Evolutionary conservation across 2,113 vertebrate species (phyloP), one percentile per base, ranked within the genome.

Genomic region (Agelaius tricolor): DNA sequence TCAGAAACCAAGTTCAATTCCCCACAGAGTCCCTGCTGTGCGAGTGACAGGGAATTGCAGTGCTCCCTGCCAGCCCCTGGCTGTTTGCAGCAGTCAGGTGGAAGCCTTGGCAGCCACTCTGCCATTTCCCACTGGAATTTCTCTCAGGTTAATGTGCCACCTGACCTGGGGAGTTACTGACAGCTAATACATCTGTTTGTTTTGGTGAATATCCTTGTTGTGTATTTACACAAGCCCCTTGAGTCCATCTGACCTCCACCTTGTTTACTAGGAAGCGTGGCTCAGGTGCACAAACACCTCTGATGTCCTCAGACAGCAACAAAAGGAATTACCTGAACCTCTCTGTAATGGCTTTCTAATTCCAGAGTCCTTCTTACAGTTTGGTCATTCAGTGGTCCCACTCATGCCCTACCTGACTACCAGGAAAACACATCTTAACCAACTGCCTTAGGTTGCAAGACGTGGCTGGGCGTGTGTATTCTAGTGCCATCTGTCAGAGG

Each of bases 311-410:
- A 58, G 76, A 69, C 19, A 77, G 35, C 44, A 76, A 68, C 3
- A 13, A 67, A 67, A 71, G 17, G 30, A 84, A 87, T 81, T 67
- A 90, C 74, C 11, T 49, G 43, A 80, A 71, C 28, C 13, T 62
- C 43, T 73, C 49, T 43, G 9, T 27, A 52, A 33, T 0, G 0
- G 57, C 30, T 90, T 84, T 65, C 11, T 75, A 61, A 78, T 67
- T 78, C 28, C 63, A 1, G 2, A 68, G 61, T 28, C 52, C 92
- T 93, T 97, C 89, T 94, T 28, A 72, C 44, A 71, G 77, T 86
- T 90, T 75, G 93, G 89, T 78, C 91, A 78, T 94, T 93, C 92
- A 89, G 47, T 31, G 51, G n/a, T 68, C 39, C 37, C 57, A 61
- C 44, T 83, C 72, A 37, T 37, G 41, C 43, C 86, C 76, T 58